These are phyloP conservation scores for Drosophila kepulauana DNA, from an alignment of 1,140 invertebrate genomes.

Conservation along the genomic window DNA sequence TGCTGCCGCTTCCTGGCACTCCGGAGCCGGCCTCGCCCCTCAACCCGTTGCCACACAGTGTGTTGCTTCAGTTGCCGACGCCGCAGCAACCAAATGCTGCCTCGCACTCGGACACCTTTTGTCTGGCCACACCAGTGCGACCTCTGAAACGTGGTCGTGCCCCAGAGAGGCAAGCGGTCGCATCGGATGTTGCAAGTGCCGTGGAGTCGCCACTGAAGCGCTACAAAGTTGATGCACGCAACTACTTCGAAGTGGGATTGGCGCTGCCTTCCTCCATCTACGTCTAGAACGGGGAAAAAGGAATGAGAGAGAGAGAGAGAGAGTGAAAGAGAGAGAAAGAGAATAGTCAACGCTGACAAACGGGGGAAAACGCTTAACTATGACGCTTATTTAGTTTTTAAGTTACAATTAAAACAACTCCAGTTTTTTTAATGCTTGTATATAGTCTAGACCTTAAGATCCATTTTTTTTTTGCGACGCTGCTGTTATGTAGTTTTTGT, in stretches of 20 bases:
- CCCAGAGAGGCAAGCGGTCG: slow-evolving; percentile 1
- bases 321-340: slow-evolving; percentile 15
- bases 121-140: slow-evolving; percentile 66
- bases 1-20: slow-evolving; percentile 37
- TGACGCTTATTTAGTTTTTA: slow-evolving; percentile 84
- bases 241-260: slow-evolving; percentile 80
- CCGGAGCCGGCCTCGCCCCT: slow-evolving; percentile 60
- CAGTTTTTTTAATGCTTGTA: slow-evolving; percentile 19
- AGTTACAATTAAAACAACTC: slow-evolving; percentile 31
- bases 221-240: slow-evolving; percentile 70
- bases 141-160: slow-evolving; percentile 41
- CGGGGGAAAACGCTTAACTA: slow-evolving; percentile 83
- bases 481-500: slow-evolving; percentile 84
- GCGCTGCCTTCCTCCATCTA: slow-evolving; percentile 80
- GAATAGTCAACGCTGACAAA: slow-evolving; percentile 76
- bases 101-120: slow-evolving; percentile 53
- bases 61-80: slow-evolving; percentile 50
- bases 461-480: slow-evolving; percentile 32
- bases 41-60: slow-evolving; percentile 30
- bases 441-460: slow-evolving; percentile 27
- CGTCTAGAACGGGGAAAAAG: slow-evolving; percentile 34
- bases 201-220: slow-evolving; percentile 68
- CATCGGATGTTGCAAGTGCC: neutral
- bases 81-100: slow-evolving; percentile 18
- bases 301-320: neutral